Conservation (phyloP, 2,888 invertebrate genomes). For the Trachelus stipa region DNA sequence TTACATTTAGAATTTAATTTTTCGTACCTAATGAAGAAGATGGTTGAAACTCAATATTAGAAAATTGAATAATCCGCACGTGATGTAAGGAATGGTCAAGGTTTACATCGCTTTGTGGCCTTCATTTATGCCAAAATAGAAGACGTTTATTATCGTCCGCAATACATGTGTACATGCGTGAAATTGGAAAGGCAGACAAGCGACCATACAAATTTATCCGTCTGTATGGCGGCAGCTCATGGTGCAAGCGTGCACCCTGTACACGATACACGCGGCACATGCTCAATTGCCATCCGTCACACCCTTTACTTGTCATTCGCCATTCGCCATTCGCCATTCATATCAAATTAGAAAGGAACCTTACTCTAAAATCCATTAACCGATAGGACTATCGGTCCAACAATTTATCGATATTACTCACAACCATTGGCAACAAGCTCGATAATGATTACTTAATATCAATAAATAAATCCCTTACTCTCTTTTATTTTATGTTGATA, state of each 20-base stretch:
- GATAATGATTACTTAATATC: no score
- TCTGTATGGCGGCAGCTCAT: conserved; percentile 37
- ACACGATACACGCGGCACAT: conserved; percentile 21
- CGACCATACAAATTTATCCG: conserved; percentile 61
- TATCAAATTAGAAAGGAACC: no score
- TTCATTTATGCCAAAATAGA: conserved; percentile 62
- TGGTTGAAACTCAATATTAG: no score
- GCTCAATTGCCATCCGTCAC: neutral
- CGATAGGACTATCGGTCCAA: neutral
- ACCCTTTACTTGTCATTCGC: no score
- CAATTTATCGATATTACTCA: neutral
- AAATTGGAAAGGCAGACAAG: conserved; percentile 64
- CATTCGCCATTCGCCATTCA: no score
- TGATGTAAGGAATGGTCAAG: conserved; percentile 10
- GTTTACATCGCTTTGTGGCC: conserved; percentile 28
- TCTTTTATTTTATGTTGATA: no score
- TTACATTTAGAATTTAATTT: no score
- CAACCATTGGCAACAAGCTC: no score
- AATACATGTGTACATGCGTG: conserved; percentile 60
- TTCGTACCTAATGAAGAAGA: no score
- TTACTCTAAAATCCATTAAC: no score
- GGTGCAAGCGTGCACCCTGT: conserved; percentile 36
- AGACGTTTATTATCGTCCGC: conserved; percentile 44
- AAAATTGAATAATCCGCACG: neutral
- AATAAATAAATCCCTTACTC: no score